Percentiles rank a stretch among this genome's conserved stretches.
phyloP scores from a whole-genome alignment of 2,888 invertebrate species.

The Dermolepida albohirtum region DNA sequence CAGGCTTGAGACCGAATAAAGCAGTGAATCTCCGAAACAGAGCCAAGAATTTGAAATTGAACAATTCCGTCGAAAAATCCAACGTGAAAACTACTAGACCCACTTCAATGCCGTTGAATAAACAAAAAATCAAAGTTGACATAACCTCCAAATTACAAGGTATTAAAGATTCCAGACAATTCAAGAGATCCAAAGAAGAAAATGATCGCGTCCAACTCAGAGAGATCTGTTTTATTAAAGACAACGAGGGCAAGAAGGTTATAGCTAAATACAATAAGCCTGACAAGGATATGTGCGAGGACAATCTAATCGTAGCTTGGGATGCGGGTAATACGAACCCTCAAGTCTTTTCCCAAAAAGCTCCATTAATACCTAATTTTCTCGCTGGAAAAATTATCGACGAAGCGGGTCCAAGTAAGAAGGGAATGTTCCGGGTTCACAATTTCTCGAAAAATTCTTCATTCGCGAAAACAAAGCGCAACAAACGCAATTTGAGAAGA shows the following conservation, averaged over 20 bases:
- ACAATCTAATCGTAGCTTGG: slow-evolving; percentile 62
- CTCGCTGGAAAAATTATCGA: slow-evolving; percentile 44
- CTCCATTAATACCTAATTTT: slow-evolving; percentile 41
- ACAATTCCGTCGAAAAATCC: slow-evolving; percentile 23
- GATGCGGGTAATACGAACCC: slow-evolving; percentile 54
- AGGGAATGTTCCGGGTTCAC: slow-evolving; percentile 57
- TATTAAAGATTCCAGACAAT: slow-evolving; percentile 46
- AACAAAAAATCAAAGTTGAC: slow-evolving; percentile 44
- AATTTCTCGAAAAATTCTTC: slow-evolving; percentile 57
- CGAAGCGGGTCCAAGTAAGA: slow-evolving; percentile 55
- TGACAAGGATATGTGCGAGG: slow-evolving; percentile 52
- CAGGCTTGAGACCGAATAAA: slow-evolving; percentile 25
- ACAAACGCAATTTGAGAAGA: slow-evolving; percentile 58
- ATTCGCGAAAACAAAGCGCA: slow-evolving; percentile 56
- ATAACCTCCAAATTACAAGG: slow-evolving; percentile 42
- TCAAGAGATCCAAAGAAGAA: slow-evolving; percentile 46
- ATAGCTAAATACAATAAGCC: slow-evolving; percentile 59
- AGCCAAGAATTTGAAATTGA: slow-evolving; percentile 19
- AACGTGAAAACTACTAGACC: slow-evolving; percentile 7
- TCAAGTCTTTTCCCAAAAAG: slow-evolving; percentile 57
- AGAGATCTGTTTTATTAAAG: slow-evolving; percentile 62
- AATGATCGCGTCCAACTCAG: slow-evolving; percentile 55
- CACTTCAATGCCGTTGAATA: slow-evolving; percentile 8
- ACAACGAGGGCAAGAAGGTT: slow-evolving; percentile 59
- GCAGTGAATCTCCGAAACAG: slow-evolving; percentile 34